Evolutionary conservation across 2,113 vertebrate species (phyloP).

Genomic region (Phainopepla nitens): DNA sequence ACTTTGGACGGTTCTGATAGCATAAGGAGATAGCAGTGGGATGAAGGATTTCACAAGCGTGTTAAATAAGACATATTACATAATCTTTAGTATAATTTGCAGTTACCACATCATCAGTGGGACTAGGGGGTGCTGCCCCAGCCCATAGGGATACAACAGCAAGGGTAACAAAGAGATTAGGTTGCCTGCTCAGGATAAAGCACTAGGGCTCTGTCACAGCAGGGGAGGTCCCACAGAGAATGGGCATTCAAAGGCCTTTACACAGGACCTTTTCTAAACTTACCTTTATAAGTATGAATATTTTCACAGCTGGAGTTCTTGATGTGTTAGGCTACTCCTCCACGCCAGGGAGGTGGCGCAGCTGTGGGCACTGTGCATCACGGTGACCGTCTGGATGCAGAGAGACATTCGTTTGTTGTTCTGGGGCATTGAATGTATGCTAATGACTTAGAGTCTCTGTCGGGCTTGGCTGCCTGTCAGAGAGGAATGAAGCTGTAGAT

Average conservation of each 20-base stretch:
- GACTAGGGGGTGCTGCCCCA: background rate
- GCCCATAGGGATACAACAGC: background rate
- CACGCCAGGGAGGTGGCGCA: fast-evolving
- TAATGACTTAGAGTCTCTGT: background rate
- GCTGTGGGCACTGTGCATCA: background rate
- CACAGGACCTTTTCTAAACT: background rate
- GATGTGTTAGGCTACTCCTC: background rate
- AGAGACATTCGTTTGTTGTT: background rate
- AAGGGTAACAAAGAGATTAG: background rate
- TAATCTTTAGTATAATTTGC: background rate
- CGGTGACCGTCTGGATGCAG: background rate
- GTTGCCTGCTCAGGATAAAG: background rate
- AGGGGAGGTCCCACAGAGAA: background rate
- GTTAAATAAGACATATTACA: background rate
- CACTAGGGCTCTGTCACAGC: background rate
- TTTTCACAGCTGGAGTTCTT: background rate
- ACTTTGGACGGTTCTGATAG: background rate
- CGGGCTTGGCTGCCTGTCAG: background rate
- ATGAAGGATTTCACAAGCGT: background rate
- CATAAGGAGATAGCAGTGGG: background rate
- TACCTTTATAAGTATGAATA: background rate
- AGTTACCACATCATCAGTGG: background rate
- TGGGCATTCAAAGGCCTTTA: background rate
- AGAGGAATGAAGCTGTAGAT: conserved; percentile 12
- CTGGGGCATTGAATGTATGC: background rate